Evolutionary conservation across 2,113 vertebrate species (phyloP).

Genomic region (Butorides virescens): DNA sequence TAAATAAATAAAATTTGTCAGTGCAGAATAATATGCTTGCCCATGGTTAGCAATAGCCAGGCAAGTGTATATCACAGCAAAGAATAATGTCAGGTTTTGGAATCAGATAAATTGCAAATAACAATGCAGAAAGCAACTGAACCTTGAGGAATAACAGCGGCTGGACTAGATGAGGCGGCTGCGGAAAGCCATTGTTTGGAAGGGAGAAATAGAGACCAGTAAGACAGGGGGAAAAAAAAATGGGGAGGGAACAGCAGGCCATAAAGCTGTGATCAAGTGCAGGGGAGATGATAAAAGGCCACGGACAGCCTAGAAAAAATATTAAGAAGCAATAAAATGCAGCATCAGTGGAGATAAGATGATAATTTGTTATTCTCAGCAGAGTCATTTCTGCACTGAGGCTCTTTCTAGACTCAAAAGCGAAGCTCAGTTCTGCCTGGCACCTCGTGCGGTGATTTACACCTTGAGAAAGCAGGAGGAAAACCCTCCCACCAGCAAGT

Average conservation of each 20-base stretch:
- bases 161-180: slow-evolving; percentile 19
- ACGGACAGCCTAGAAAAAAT: slow-evolving; percentile 6
- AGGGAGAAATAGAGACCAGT: not conserved
- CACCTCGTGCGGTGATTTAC: not conserved
- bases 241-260: not conserved
- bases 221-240: not conserved
- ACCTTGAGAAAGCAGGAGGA: not conserved
- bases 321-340: slow-evolving; percentile 57
- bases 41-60: slow-evolving; percentile 45
- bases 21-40: slow-evolving; percentile 30
- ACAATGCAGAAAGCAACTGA: slow-evolving; percentile 56
- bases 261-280: slow-evolving; percentile 1
- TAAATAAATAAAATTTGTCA: slow-evolving; percentile 57
- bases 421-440: not conserved
- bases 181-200: not conserved
- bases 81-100: slow-evolving; percentile 66
- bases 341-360: slow-evolving; percentile 33
- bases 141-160: slow-evolving; percentile 51
- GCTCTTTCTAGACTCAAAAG: not conserved
- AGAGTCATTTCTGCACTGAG: not conserved
- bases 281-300: slow-evolving; percentile 30
- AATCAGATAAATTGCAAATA: slow-evolving; percentile 76
- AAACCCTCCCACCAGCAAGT: not conserved
- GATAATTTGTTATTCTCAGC: slow-evolving; percentile 48
- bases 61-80: slow-evolving; percentile 1